These are phyloP conservation scores for Meganola albula DNA, from an alignment of 2,888 invertebrate species.

Conservation along the genomic window DNA sequence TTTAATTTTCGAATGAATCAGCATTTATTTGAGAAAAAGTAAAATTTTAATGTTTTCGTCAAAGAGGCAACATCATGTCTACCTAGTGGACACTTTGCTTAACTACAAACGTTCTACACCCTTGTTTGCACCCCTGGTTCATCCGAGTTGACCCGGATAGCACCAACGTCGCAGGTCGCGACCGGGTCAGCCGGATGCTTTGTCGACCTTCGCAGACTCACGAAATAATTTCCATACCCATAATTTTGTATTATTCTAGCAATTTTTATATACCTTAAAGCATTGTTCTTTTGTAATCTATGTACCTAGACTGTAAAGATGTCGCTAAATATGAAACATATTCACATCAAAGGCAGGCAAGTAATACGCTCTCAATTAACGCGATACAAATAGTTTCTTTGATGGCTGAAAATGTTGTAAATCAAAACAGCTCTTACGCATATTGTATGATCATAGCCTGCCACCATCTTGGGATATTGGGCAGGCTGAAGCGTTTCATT, in stretches of 20 bases:
- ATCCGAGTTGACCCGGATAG: slow-evolving; percentile 73
- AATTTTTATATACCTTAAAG: no score
- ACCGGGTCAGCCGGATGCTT: slow-evolving; percentile 66
- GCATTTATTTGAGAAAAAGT: no score
- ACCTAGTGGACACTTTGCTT: slow-evolving; percentile 29
- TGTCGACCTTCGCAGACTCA: slow-evolving; percentile 49
- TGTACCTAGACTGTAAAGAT: no score
- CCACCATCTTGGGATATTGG: slow-evolving; percentile 67
- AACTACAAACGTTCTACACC: slow-evolving; percentile 22
- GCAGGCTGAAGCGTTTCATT: slow-evolving; percentile 64
- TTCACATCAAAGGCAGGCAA: no score
- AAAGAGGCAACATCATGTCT: slow-evolving; percentile 10
- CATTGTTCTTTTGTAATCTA: no score
- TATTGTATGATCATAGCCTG: slow-evolving; percentile 70
- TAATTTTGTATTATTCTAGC: no score
- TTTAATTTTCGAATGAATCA: neutral
- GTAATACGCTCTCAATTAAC: no score
- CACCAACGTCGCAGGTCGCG: slow-evolving; percentile 69
- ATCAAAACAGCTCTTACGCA: slow-evolving; percentile 49
- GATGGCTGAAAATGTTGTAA: slow-evolving; percentile 9
- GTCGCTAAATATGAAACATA: no score
- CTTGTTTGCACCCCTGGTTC: slow-evolving; percentile 23
- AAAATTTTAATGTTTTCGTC: neutral
- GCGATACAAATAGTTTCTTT: slow-evolving; percentile 7
- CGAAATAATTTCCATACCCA: no score